A percentile compares a stretch with the other conserved stretches of the same genome.
These are phyloP conservation scores for Lepilemur ruficaudatus DNA, from an alignment of 2,797 vertebrate species.

Conservation along the genomic window DNA sequence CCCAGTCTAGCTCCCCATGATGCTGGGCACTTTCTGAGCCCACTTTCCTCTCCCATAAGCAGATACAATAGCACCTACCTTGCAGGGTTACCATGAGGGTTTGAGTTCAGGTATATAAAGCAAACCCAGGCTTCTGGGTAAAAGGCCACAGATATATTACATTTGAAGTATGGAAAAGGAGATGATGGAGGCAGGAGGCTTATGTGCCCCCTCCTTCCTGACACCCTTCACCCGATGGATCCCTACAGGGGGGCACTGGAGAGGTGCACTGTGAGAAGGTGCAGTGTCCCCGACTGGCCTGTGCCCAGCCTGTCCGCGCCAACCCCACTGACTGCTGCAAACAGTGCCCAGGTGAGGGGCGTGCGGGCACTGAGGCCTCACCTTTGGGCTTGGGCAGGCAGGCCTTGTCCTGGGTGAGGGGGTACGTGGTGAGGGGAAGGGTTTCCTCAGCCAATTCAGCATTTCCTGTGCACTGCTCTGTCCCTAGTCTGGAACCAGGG, in stretches of 20 bases:
- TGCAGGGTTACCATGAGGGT: neutral
- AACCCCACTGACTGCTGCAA: conserved; percentile 97
- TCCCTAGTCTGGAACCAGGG: neutral
- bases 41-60: neutral
- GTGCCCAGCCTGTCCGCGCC: conserved; percentile 91
- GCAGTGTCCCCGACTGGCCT: conserved; percentile 92
- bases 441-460: neutral
- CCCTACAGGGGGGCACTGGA: conserved; percentile 90
- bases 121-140: neutral
- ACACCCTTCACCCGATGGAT: neutral
- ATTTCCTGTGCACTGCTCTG: neutral
- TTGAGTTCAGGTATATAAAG: neutral
- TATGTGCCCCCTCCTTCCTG: rapidly evolving
- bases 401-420: neutral
- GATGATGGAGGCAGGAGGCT: neutral
- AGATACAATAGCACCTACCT: neutral
- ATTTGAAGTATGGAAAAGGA: neutral
- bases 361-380: neutral
- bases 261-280: conserved; percentile 98
- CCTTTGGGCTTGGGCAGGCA: neutral
- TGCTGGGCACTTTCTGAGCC: neutral
- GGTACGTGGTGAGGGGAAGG: neutral
- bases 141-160: neutral
- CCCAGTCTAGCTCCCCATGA: neutral
- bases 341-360: conserved; percentile 91